Evolutionary conservation across 2,797 vertebrate genomes (phyloP).

Genomic region (Malacoraja senta): DNA sequence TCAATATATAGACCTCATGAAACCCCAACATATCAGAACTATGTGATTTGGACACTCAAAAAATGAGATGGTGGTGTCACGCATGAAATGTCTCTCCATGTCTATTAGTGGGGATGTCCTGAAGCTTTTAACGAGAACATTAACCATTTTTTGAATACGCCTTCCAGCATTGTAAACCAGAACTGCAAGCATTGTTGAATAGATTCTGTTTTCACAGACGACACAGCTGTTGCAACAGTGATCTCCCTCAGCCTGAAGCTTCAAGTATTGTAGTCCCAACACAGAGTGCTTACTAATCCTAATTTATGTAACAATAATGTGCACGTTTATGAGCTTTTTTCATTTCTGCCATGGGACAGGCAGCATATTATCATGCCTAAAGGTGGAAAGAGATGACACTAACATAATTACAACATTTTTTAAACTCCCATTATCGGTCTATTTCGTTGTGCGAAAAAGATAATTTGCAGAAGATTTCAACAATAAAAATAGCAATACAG

Average conservation of each 20-base stretch:
- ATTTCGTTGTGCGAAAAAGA: constrained; percentile 9
- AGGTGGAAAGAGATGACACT: constrained; percentile 17
- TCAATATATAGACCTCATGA: background rate
- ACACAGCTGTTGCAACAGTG: background rate
- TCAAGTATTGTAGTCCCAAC: background rate
- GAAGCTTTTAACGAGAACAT: background rate
- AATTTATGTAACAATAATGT: constrained; percentile 21
- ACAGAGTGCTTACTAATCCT: constrained; percentile 3
- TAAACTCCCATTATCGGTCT: constrained; percentile 10
- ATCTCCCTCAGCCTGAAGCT: background rate
- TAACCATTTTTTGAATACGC: background rate
- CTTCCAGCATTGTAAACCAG: background rate
- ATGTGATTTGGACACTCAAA: background rate
- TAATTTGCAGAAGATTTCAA: constrained; percentile 25
- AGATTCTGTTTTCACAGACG: background rate
- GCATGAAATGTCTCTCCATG: background rate
- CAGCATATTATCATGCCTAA: constrained; percentile 16
- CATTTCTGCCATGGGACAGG: constrained; percentile 10
- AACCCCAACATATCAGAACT: background rate
- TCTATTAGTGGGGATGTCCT: background rate
- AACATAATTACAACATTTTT: constrained; percentile 28
- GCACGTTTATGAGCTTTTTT: constrained; percentile 10
- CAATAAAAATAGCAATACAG: constrained; percentile 12
- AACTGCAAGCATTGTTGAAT: background rate
- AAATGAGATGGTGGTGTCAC: background rate